These are phyloP conservation scores for Drosophila infuscata DNA, from an alignment of 2,888 invertebrate species.

Conservation along the genomic window DNA sequence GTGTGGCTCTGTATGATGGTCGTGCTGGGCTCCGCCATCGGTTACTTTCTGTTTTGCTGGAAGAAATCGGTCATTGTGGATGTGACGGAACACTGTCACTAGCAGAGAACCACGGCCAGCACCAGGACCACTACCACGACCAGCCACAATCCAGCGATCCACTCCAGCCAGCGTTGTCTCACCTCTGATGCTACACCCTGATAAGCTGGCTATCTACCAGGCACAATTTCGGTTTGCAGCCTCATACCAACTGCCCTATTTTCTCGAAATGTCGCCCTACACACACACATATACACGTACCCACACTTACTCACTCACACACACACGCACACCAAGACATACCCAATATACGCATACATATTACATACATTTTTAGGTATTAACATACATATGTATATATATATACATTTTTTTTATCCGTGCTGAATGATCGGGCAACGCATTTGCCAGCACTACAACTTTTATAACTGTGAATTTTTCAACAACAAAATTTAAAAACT, in stretches of 20 bases:
- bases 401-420: slow-evolving; percentile 56
- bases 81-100: slow-evolving; percentile 98
- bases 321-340: slow-evolving; percentile 15
- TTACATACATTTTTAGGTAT: slow-evolving; percentile 67
- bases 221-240: background rate
- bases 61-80: slow-evolving; percentile 96
- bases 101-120: slow-evolving; percentile 80
- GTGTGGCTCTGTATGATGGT: slow-evolving; percentile 96
- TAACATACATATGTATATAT: slow-evolving; percentile 65
- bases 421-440: slow-evolving; percentile 35
- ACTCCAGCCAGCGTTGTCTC: slow-evolving; percentile 57
- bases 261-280: slow-evolving; percentile 80
- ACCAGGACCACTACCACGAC: slow-evolving; percentile 25
- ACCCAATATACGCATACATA: slow-evolving; percentile 13
- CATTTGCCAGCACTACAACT: slow-evolving; percentile 46
- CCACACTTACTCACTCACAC: slow-evolving; percentile 14
- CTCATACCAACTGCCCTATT: slow-evolving; percentile 62
- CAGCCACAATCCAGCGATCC: slow-evolving; percentile 25
- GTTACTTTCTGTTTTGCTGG: slow-evolving; percentile 98
- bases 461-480: slow-evolving; percentile 76
- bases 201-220: slow-evolving; percentile 17
- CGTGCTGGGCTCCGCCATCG: slow-evolving; percentile 94
- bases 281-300: slow-evolving; percentile 20
- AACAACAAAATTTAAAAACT: slow-evolving; percentile 22
- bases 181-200: slow-evolving; percentile 39